Evolutionary conservation across 92 coral and sea anemone genomes (phyloP), one percentile per base, ranked within the genome.

Genomic region (Epizoanthus fatuus): DNA sequence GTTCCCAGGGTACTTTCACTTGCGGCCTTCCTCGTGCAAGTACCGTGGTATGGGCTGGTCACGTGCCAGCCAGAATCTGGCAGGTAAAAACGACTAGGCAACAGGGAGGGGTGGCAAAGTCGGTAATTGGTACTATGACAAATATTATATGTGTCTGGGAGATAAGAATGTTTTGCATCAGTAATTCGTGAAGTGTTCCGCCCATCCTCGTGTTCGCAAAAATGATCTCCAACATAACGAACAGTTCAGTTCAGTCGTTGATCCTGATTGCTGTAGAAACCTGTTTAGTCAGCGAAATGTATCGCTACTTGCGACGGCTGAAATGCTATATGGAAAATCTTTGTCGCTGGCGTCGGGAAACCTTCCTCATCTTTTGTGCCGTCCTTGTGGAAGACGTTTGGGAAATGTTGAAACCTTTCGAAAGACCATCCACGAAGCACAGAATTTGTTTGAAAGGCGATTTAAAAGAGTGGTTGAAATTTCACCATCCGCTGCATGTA

Each of bases 401-500:
- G 25, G n/a, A 55, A 75, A 35, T 38, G 40, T 56, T 75, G 80
- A 56, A 37, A 57, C 10, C n/a, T 32, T 75, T 32, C 67, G 67
- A 5, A 38, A 75, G 55, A 75, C 67, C 13, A 55, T 75, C 15
- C 8, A 49, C 16, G 52, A 58, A 0, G n/a, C 81, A n/a, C 81
- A 75, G 57, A 45, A 10, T 32, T 3, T 4, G 67, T 57, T 58
- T 39, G 69, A 75, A 58, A 25, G 63, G 3, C 68, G 69, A 14
- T 75, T 75, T 19, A 58, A 75, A 20, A 58, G 81, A 75, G 81
- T 40, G 32, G 69, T 59, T 22, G 37, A 75, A n/a, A 35, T 75
- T 7, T 75, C 68, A 67, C 81, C 81, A 4, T 75, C 80, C 40
- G 52, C 17, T 22, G 54, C 66, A 6, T 42, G 58, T 55, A 5